These are phyloP conservation scores for Danionella cerebrum DNA, from an alignment of 2,113 vertebrate species.

Conservation along the genomic window DNA sequence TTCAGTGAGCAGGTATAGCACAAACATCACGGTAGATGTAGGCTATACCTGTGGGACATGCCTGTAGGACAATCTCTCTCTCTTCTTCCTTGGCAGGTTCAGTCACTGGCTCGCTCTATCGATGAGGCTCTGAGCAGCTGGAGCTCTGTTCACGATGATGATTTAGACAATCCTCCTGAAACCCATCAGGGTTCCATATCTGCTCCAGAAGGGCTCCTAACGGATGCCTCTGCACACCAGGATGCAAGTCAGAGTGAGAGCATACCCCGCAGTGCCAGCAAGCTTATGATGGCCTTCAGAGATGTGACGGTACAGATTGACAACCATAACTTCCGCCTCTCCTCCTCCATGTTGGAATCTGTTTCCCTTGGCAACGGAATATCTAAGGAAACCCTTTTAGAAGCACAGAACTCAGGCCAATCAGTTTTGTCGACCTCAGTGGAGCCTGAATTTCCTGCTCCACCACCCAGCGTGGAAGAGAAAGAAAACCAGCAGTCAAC, in stretches of 20 bases:
- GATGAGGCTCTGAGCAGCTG: conserved; percentile 90
- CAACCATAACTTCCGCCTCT: conserved; percentile 92
- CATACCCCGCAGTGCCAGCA: conserved; percentile 80
- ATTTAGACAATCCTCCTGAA: conserved; percentile 45
- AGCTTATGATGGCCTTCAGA: conserved; percentile 95
- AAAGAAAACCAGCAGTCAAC: conserved; percentile 50
- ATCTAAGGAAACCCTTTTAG: conserved; percentile 41
- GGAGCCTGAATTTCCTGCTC: conserved; percentile 63
- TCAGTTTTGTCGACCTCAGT: not conserved
- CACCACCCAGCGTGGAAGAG: conserved; percentile 64
- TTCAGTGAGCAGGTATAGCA: conserved; percentile 84
- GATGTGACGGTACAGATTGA: conserved; percentile 97
- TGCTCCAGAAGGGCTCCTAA: conserved; percentile 62
- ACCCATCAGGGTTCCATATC: not conserved
- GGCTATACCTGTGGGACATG: not conserved
- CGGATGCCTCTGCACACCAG: conserved; percentile 56
- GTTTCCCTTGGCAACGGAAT: conserved; percentile 82
- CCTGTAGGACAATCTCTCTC: too few species aligned
- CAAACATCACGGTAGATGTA: too few species aligned
- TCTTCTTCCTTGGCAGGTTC: conserved; percentile 69
- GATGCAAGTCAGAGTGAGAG: conserved; percentile 66
- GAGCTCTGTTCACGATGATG: conserved; percentile 74
- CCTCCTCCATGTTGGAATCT: conserved; percentile 76
- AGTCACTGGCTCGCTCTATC: conserved; percentile 93
- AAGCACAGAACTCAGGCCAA: conserved; percentile 24